Conservation (phyloP, 1,140 invertebrate genomes). For the Euura saliciscinereae region DNA sequence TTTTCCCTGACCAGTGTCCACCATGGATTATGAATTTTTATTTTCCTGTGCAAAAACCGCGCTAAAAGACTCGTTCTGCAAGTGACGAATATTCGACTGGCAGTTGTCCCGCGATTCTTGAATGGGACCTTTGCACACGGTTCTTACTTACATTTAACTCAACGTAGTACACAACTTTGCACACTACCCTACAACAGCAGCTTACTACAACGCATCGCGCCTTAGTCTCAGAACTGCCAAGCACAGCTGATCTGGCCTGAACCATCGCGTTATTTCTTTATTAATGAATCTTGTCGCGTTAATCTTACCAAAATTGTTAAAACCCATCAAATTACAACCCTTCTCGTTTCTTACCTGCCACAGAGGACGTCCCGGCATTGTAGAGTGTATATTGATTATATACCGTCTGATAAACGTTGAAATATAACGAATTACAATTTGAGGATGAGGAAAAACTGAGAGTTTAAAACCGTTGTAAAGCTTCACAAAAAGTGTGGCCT, state of each 20-base stretch:
- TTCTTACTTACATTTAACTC: background rate
- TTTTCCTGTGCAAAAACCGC: no score
- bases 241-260: background rate
- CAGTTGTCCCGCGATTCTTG: background rate
- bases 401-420: no score
- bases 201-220: background rate
- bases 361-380: slow-evolving; percentile 54
- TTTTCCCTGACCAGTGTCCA: no score
- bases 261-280: background rate
- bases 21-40: no score
- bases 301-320: no score
- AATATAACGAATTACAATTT: no score
- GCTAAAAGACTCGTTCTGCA: no score
- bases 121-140: background rate
- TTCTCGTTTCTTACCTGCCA: slow-evolving; percentile 46
- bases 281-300: background rate
- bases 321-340: no score
- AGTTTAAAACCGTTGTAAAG: background rate
- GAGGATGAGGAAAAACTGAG: background rate
- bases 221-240: background rate
- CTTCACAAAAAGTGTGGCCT: slow-evolving; percentile 51
- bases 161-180: background rate
- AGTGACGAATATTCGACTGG: no score
- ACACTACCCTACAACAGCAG: background rate
- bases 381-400: slow-evolving; percentile 8